These are phyloP conservation scores for Hyles lineata DNA, from an alignment of 2,888 invertebrate genomes.

Conservation along the genomic window DNA sequence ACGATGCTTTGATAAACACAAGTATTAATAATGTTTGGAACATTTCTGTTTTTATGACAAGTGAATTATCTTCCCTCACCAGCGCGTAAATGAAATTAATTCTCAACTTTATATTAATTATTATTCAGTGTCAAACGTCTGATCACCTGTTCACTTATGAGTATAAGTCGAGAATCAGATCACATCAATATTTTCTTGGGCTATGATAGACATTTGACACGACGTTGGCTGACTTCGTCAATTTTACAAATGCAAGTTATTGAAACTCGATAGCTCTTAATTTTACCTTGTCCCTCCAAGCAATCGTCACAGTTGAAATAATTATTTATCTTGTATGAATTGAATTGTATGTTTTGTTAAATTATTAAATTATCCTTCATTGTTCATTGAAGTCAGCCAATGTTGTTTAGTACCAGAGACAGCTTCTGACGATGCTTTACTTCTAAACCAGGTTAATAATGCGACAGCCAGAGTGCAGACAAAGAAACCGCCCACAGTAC, in stretches of 20 bases:
- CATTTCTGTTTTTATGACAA: neutral
- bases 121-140: conserved; percentile 34
- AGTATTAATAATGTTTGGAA: neutral
- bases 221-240: conserved; percentile 51
- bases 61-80: conserved; percentile 18
- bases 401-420: conserved; percentile 41
- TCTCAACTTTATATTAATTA: conserved; percentile 34
- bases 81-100: conserved; percentile 35
- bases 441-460: conserved; percentile 96
- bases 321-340: too few relatives aligned
- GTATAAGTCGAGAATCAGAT: neutral
- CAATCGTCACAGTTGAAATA: neutral
- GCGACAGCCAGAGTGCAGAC: conserved; percentile 99
- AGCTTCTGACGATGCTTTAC: conserved; percentile 66
- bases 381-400: conserved; percentile 58
- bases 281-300: neutral
- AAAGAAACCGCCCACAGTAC: conserved; percentile 97
- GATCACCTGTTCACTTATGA: conserved; percentile 10
- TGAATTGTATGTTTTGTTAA: neutral
- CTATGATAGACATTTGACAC: conserved; percentile 45
- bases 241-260: neutral
- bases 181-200: neutral
- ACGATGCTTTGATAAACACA: neutral
- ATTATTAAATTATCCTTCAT: conserved; percentile 31
- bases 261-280: neutral